Evolutionary conservation across 2,113 vertebrate genomes (phyloP), one percentile per base, ranked within the genome.

Genomic region (Bungarus multicinctus): DNA sequence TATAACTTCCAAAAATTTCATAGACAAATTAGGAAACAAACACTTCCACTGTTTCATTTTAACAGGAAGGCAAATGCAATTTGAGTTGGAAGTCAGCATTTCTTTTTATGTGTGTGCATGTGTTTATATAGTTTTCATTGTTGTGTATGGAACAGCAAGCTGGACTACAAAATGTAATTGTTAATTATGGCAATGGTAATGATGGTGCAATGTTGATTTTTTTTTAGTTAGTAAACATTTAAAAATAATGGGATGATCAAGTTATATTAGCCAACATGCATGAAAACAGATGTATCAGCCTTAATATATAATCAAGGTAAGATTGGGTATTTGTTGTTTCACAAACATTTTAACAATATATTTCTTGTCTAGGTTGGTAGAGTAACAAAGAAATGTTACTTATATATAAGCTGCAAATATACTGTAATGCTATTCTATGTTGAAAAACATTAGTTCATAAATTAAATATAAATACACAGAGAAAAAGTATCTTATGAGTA

Each of bases 91-190:
- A 14, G 43, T 53, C 60, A 45, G 22, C 39, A 60, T 53, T 60
- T 34, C 54, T 22, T 54, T 93, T 89, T 69, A 57, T 92, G 54
- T 39, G 60, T 69, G 60, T 34, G 60, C 10, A 11, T 69, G n/a
- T 20, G 5, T 74, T 14, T 74, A n/a, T 87, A 50, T 34, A 55
- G 10, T 50, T 90, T 50, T 10, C 23, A 23, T 30, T 74, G 1
- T 93, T 93, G 34, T 52, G 43, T 20, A 69, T 23, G 74, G 85
- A 90, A 74, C 47, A 94, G 88, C 81, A 64, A 92, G 90, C 43
- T 69, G 34, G 89, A 87, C 58, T 89, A 91, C 69, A 90, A 7
- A 94, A 92, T 94, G 91, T 5, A 58, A 45, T 89, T 69, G 94
- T 92, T 89, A 94, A 90, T 11, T 92, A 93, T 90, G 92, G 18